Percentiles rank a stretch among this genome's conserved stretches.
Conservation (phyloP, 2,888 invertebrate species). For the Rhimphoctona megacephalus region DNA sequence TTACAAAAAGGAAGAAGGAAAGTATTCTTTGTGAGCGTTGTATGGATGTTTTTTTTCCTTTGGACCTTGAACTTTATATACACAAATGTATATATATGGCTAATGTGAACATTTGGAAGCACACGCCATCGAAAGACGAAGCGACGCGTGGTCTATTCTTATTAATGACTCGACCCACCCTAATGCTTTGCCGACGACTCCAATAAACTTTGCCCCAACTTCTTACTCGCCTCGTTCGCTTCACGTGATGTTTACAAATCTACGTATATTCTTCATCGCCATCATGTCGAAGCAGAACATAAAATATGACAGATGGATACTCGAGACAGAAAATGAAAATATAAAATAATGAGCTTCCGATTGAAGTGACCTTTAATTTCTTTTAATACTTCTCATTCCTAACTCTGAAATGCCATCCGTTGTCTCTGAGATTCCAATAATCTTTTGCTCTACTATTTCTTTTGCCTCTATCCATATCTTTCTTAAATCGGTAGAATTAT, state of each 20-base stretch:
- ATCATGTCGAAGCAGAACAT: background rate
- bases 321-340: background rate
- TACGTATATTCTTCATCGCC: background rate
- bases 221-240: slow-evolving; percentile 12
- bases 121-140: slow-evolving; percentile 57
- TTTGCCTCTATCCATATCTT: background rate
- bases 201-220: slow-evolving; percentile 15
- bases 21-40: slow-evolving; percentile 33
- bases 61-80: slow-evolving; percentile 10
- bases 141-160: slow-evolving; percentile 76
- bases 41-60: slow-evolving; percentile 30
- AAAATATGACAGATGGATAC: slow-evolving; percentile 17
- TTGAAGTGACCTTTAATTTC: background rate
- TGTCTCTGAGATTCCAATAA: background rate
- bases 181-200: slow-evolving; percentile 55
- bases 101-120: background rate
- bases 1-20: slow-evolving; percentile 15
- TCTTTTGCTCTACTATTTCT: background rate
- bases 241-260: slow-evolving; percentile 32
- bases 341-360: slow-evolving; percentile 28
- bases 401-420: background rate
- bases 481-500: background rate
- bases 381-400: background rate
- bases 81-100: background rate
- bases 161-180: slow-evolving; percentile 72